phyloP scores from a whole-genome alignment of 2,888 invertebrate species.

The Pyrrhosoma nymphula region DNA sequence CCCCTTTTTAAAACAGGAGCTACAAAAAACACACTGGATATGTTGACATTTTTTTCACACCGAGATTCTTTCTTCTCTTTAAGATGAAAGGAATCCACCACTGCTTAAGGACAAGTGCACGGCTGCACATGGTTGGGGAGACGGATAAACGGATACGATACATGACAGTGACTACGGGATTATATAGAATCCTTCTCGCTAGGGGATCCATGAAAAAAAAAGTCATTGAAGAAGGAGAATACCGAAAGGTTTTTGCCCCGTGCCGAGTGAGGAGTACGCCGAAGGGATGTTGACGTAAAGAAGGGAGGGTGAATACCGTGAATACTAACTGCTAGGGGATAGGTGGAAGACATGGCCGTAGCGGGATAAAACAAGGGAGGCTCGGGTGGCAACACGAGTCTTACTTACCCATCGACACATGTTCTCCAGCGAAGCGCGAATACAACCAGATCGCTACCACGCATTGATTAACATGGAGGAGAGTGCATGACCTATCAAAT shows the following conservation, averaged over 20 bases:
- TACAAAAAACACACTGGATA: not conserved
- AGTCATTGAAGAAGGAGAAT: not conserved
- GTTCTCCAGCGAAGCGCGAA: too few relatives aligned
- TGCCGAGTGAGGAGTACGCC: not conserved
- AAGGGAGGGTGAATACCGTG: too few relatives aligned
- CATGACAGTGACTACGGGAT: not conserved
- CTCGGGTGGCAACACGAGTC: too few relatives aligned
- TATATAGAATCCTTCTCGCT: not conserved
- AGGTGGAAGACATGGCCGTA: too few relatives aligned
- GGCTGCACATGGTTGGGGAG: not conserved
- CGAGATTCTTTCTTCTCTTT: not conserved
- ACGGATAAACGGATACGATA: not conserved
- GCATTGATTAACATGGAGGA: too few relatives aligned
- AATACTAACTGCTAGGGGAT: too few relatives aligned
- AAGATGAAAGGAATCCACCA: constrained; percentile 50
- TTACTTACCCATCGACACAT: too few relatives aligned
- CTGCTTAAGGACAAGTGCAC: not conserved
- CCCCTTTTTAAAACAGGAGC: not conserved
- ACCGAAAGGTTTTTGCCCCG: not conserved
- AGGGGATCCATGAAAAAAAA: not conserved
- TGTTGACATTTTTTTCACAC: constrained; percentile 13
- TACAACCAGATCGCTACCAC: too few relatives aligned
- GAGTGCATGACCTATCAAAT: too few relatives aligned
- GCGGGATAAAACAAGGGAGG: too few relatives aligned
- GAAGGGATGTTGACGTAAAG: too few relatives aligned